Evolutionary conservation across 1,140 invertebrate species (phyloP).

Genomic region (Pseudomyrmex sp.): DNA sequence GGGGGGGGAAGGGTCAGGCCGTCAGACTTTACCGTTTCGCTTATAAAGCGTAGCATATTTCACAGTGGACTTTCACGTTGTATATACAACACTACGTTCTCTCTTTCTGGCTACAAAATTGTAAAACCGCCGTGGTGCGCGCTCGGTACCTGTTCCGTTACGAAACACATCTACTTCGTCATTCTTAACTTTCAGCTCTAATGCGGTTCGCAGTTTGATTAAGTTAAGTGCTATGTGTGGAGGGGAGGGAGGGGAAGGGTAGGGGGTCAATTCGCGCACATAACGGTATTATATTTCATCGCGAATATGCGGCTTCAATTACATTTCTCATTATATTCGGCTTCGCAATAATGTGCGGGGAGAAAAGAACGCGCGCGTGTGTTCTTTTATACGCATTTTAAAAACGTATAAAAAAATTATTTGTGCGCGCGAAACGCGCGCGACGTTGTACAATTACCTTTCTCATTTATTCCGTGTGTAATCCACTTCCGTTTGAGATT

Average conservation of each 20-base stretch:
- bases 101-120: constrained; percentile 18
- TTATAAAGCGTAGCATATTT: constrained; percentile 50
- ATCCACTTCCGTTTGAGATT: background rate
- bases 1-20: constrained; percentile 4
- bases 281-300: constrained; percentile 30
- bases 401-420: background rate
- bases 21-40: constrained; percentile 52
- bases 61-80: constrained; percentile 27
- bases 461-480: constrained; percentile 13
- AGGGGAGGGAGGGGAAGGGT: too few relatives aligned
- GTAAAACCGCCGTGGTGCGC: constrained; percentile 21
- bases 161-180: constrained; percentile 30
- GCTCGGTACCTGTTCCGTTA: constrained; percentile 24
- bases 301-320: constrained; percentile 16
- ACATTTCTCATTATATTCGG: constrained; percentile 3
- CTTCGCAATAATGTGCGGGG: background rate
- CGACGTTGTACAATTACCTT: background rate
- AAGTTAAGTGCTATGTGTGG: background rate
- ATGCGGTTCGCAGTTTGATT: constrained; percentile 25
- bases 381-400: too few relatives aligned
- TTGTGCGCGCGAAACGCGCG: background rate
- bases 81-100: background rate
- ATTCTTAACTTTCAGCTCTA: constrained; percentile 35
- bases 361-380: background rate
- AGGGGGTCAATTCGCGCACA: constrained; percentile 2